Conservation (phyloP, 2,113 vertebrate species). For the Ochotona princeps region DNA sequence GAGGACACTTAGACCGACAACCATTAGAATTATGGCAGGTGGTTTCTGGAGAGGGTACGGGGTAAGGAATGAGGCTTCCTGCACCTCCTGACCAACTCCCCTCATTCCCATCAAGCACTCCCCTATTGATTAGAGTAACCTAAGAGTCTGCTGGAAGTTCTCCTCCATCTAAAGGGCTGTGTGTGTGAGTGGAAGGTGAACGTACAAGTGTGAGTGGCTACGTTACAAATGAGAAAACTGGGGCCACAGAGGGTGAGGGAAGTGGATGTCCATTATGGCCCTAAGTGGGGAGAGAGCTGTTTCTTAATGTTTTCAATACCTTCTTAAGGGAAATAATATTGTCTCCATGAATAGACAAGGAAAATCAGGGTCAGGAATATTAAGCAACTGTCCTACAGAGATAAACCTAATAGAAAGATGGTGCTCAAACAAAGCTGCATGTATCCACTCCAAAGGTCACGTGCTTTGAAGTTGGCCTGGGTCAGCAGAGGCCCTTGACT, state of each 20-base stretch:
- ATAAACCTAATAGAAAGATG: constrained; percentile 66
- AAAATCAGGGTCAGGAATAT: constrained; percentile 77
- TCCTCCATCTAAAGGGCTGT: neutral
- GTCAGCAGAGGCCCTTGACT: neutral
- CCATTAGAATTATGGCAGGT: neutral
- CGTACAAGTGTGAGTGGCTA: neutral
- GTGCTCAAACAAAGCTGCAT: constrained; percentile 42
- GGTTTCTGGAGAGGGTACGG: too few relatives aligned
- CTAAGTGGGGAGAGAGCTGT: neutral
- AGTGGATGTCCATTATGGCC: neutral
- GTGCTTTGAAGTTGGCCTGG: neutral
- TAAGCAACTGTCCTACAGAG: constrained; percentile 66
- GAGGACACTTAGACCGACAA: neutral
- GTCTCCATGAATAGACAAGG: constrained; percentile 67
- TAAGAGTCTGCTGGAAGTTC: neutral
- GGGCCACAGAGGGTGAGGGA: neutral
- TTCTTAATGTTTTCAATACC: constrained; percentile 2
- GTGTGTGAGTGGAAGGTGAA: neutral
- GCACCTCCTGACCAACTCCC: neutral
- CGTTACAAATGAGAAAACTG: neutral
- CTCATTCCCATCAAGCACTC: neutral
- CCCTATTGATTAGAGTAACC: neutral
- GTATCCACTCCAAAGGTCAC: neutral
- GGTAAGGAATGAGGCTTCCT: neutral
- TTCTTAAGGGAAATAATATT: neutral